Evolutionary conservation across 2,888 invertebrate genomes (phyloP).

Genomic region (Caenorhabditis sp.): DNA sequence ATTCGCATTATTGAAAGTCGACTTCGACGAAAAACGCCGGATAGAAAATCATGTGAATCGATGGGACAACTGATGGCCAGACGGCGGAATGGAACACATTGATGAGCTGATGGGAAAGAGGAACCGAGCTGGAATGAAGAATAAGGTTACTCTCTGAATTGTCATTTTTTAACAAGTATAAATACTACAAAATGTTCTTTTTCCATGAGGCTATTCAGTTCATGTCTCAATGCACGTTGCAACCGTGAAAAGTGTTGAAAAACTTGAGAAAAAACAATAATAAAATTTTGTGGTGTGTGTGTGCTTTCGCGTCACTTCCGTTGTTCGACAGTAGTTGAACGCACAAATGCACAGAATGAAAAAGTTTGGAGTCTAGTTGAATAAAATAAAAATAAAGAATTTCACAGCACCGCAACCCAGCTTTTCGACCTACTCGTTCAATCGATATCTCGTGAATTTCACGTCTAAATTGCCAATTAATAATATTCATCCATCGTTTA

Average conservation of each 20-base stretch:
- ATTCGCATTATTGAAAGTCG: conserved; percentile 45
- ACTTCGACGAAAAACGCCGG: conserved; percentile 46
- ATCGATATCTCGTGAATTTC: conserved; percentile 50
- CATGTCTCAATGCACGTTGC: too few relatives aligned
- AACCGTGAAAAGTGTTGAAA: background rate
- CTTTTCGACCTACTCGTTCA: conserved; percentile 37
- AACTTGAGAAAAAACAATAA: background rate
- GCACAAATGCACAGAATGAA: too few relatives aligned
- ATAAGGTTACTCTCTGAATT: background rate
- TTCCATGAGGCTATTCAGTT: too few relatives aligned
- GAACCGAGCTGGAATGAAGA: conserved; percentile 39
- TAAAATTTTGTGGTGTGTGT: background rate
- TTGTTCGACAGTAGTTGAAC: too few relatives aligned
- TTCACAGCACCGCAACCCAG: background rate
- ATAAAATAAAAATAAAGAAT: too few relatives aligned
- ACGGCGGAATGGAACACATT: conserved; percentile 48
- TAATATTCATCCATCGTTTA: conserved; percentile 50
- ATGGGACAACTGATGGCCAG: conserved; percentile 43
- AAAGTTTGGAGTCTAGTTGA: too few relatives aligned
- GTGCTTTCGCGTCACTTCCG: too few relatives aligned
- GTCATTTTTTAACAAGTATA: too few relatives aligned
- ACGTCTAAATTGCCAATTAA: conserved; percentile 32
- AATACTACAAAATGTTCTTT: too few relatives aligned
- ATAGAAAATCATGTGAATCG: conserved; percentile 47
- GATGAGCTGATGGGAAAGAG: conserved; percentile 36